phyloP scores from a whole-genome alignment of 2,797 vertebrate genomes.

The Alfaro cultratus region DNA sequence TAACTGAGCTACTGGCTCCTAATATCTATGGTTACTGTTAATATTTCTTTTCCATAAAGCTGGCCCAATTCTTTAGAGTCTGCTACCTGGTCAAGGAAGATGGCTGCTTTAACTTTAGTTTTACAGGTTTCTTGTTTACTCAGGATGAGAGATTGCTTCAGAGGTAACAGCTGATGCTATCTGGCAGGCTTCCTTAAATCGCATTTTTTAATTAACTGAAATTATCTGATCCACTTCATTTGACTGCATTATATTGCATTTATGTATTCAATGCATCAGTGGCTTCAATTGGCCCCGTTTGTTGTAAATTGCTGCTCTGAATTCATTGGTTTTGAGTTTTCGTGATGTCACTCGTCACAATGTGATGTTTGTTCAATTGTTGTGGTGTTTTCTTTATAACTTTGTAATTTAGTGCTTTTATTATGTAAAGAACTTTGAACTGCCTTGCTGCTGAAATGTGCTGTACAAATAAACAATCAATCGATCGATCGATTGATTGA shows the following conservation, averaged over 20 bases:
- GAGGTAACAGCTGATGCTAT: background rate
- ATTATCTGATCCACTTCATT: background rate
- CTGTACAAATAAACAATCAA: too few species aligned
- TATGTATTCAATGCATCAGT: background rate
- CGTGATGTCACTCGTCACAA: too few species aligned
- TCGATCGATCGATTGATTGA: too few species aligned
- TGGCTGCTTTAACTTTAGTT: background rate
- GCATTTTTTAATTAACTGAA: background rate
- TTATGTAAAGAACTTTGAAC: too few species aligned
- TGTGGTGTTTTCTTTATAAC: too few species aligned
- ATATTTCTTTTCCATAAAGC: background rate
- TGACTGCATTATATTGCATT: background rate
- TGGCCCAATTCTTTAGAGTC: background rate
- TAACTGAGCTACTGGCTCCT: background rate
- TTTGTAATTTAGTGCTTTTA: too few species aligned
- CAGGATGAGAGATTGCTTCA: background rate
- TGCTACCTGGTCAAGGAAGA: background rate
- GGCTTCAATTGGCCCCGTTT: background rate
- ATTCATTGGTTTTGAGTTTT: background rate
- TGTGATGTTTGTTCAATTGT: too few species aligned
- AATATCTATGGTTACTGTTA: background rate
- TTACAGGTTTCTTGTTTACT: background rate
- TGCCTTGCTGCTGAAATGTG: too few species aligned
- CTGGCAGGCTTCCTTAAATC: background rate
- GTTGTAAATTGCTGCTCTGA: background rate